Conservation (phyloP, 2,797 vertebrate genomes). For the Amblyopsis hoosieri region DNA sequence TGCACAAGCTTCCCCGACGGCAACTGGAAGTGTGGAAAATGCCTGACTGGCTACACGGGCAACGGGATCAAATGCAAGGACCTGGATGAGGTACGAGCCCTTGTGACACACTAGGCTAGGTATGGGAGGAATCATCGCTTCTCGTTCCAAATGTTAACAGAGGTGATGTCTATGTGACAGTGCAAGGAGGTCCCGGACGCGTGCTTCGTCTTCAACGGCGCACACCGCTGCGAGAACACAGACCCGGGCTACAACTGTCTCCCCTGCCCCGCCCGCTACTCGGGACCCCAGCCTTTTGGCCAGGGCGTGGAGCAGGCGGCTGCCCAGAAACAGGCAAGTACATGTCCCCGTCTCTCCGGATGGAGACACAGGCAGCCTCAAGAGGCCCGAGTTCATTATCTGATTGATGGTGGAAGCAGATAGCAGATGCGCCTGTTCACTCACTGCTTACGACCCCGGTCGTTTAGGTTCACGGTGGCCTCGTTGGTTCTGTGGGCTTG, state of each 20-base stretch:
- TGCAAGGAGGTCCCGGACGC: constrained; percentile 92
- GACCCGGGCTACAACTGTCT: constrained; percentile 96
- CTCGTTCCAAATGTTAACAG: too few species aligned
- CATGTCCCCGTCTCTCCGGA: constrained; percentile 10
- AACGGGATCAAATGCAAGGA: constrained; percentile 92
- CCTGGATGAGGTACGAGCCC: constrained; percentile 86
- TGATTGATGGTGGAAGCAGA: background rate
- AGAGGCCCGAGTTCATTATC: background rate
- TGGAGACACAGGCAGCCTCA: background rate
- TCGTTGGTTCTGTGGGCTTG: constrained; percentile 1
- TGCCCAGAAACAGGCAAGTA: constrained; percentile 89
- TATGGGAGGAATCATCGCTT: too few species aligned
- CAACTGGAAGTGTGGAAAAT: constrained; percentile 95
- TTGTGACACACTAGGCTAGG: too few species aligned
- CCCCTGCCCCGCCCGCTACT: constrained; percentile 91
- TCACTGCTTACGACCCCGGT: background rate
- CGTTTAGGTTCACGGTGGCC: constrained; percentile 8
- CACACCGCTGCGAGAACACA: constrained; percentile 95
- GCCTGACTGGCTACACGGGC: constrained; percentile 89
- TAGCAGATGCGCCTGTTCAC: background rate
- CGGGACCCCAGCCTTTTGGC: constrained; percentile 91
- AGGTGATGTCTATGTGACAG: constrained; percentile 59
- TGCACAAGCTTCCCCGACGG: constrained; percentile 94
- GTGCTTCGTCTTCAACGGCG: constrained; percentile 91
- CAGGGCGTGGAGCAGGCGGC: constrained; percentile 87